phyloP scores from a whole-genome alignment of 2,888 invertebrate genomes.

The Drosophila nr. perissopoda region DNA sequence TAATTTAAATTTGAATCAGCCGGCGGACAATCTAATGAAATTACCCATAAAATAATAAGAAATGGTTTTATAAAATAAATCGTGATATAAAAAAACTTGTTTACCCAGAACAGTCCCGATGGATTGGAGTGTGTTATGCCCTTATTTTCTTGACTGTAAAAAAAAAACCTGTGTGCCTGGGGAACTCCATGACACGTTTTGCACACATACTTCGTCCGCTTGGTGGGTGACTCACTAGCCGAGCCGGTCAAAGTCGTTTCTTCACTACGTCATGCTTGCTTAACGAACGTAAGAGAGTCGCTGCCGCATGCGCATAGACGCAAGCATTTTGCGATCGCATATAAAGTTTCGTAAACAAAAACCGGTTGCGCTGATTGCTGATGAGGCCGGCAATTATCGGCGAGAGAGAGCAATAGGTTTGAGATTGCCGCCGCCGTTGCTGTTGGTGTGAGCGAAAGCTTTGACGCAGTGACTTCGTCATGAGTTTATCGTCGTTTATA shows the following conservation, averaged over 20 bases:
- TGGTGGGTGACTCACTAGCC: slow-evolving; percentile 54
- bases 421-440: background rate
- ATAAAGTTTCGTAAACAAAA: slow-evolving; percentile 18
- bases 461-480: slow-evolving; percentile 60
- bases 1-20: background rate
- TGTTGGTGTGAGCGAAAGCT: slow-evolving; percentile 51
- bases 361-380: slow-evolving; percentile 24
- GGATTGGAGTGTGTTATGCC: background rate
- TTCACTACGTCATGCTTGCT: slow-evolving; percentile 63
- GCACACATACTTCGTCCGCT: slow-evolving; percentile 7
- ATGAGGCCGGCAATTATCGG: slow-evolving; percentile 11
- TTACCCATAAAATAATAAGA: background rate
- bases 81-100: accelerated
- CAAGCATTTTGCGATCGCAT: slow-evolving; percentile 43
- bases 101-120: background rate
- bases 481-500: slow-evolving; percentile 44
- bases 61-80: background rate
- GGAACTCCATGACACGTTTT: slow-evolving; percentile 66
- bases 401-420: background rate
- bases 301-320: background rate
- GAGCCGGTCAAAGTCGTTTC: slow-evolving; percentile 3
- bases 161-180: slow-evolving; percentile 61
- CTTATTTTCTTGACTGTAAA: background rate
- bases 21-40: background rate
- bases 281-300: slow-evolving; percentile 23